Conservation (phyloP, 2,113 vertebrate species). For the Cyprinus carpio region DNA sequence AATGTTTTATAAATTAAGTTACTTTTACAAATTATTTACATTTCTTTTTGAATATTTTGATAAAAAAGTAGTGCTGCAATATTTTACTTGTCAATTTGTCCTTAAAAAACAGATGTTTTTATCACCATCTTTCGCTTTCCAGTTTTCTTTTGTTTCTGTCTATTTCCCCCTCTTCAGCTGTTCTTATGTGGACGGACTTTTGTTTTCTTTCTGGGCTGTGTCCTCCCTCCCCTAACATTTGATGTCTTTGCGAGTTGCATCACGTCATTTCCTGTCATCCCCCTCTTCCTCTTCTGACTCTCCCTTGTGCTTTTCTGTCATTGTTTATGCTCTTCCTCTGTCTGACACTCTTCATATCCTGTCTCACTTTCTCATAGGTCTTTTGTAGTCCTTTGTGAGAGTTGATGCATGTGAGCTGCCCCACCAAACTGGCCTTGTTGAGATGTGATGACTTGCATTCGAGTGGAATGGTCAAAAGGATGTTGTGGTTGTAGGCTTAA, state of each 20-base stretch:
- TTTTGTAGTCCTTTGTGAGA: constrained; percentile 8
- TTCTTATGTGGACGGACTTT: not conserved
- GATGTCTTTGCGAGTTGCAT: constrained; percentile 20
- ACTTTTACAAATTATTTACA: not conserved
- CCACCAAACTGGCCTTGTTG: not conserved
- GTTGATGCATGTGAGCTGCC: not conserved
- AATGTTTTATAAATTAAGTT: not conserved
- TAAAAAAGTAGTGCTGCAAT: not conserved
- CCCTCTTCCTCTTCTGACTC: not conserved
- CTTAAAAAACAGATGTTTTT: not conserved
- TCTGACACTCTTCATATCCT: constrained; percentile 6
- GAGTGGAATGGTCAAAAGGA: not conserved
- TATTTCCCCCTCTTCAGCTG: not conserved
- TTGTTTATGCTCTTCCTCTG: constrained; percentile 15
- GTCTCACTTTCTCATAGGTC: not conserved
- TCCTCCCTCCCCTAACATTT: constrained; percentile 15
- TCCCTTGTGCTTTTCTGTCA: constrained; percentile 29
- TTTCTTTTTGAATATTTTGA: not conserved
- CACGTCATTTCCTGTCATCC: constrained; percentile 20
- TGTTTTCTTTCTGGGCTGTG: not conserved
- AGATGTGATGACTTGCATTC: not conserved
- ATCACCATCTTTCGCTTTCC: not conserved
- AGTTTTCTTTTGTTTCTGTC: not conserved
- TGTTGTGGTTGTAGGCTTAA: not conserved
- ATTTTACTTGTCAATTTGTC: not conserved